These are phyloP conservation scores for Euproctis similis DNA, from an alignment of 2,888 invertebrate species.

Conservation along the genomic window DNA sequence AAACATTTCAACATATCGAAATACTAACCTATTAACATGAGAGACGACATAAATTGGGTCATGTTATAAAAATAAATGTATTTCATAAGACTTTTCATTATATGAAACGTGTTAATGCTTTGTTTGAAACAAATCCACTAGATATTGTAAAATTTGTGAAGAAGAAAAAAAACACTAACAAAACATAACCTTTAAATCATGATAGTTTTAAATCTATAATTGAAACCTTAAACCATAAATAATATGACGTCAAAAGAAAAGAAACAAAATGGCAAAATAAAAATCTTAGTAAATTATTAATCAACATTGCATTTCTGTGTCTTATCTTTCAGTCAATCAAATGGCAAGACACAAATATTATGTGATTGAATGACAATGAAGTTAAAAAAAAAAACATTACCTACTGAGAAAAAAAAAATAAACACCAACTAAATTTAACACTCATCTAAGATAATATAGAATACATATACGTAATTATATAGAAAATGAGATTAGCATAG, in stretches of 20 bases:
- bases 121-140: constrained; percentile 1
- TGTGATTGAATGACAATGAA: no score
- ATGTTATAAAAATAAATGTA: constrained; percentile 10
- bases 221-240: background rate
- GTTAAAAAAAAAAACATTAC: no score
- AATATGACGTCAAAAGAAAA: background rate
- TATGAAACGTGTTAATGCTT: constrained; percentile 6
- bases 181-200: constrained; percentile 1
- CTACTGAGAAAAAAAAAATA: constrained; percentile 22
- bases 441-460: constrained; percentile 8
- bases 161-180: constrained; percentile 2
- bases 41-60: constrained; percentile 5
- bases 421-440: constrained; percentile 14
- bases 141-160: background rate
- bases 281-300: no score
- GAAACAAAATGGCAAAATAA: no score
- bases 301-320: no score
- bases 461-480: constrained; percentile 11
- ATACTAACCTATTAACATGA: constrained; percentile 27
- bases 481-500: constrained; percentile 27
- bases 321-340: no score
- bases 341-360: no score
- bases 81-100: no score
- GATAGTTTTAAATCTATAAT: no score
- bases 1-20: constrained; percentile 16